phyloP scores from a whole-genome alignment of 2,888 invertebrate species.

The Notodonta ziczac region DNA sequence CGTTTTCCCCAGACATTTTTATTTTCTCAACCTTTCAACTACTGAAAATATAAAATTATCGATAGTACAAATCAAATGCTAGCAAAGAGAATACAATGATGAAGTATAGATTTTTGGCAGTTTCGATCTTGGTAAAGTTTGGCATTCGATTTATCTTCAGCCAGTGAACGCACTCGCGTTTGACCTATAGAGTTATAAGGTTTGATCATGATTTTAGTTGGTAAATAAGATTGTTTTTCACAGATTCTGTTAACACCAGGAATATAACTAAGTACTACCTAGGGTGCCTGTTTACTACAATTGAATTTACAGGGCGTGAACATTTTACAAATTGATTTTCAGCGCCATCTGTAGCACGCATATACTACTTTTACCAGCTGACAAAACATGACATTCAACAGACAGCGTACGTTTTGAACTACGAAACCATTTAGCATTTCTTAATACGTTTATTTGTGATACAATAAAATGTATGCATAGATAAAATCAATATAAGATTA shows the following conservation, averaged over 20 bases:
- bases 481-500: background rate
- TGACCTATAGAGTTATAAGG: no score
- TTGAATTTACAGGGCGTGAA: background rate
- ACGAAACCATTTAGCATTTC: background rate
- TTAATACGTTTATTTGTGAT: background rate
- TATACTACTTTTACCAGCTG: slow-evolving; percentile 8
- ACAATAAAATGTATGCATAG: background rate
- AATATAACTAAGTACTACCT: no score
- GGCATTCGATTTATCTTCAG: background rate
- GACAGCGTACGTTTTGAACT: slow-evolving; percentile 30
- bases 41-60: no score
- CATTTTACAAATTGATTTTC: background rate
- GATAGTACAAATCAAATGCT: background rate
- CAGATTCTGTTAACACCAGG: no score
- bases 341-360: slow-evolving; percentile 25
- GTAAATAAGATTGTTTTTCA: no score
- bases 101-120: background rate
- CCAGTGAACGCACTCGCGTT: background rate
- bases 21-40: no score
- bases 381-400: slow-evolving; percentile 13
- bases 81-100: background rate
- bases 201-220: no score
- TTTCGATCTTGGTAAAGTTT: background rate
- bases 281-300: no score
- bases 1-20: slow-evolving; percentile 37